A percentile compares a stretch with the other conserved stretches of the same genome.
phyloP scores from a whole-genome alignment of 2,888 invertebrate genomes.

The Syrphus vitripennis region DNA sequence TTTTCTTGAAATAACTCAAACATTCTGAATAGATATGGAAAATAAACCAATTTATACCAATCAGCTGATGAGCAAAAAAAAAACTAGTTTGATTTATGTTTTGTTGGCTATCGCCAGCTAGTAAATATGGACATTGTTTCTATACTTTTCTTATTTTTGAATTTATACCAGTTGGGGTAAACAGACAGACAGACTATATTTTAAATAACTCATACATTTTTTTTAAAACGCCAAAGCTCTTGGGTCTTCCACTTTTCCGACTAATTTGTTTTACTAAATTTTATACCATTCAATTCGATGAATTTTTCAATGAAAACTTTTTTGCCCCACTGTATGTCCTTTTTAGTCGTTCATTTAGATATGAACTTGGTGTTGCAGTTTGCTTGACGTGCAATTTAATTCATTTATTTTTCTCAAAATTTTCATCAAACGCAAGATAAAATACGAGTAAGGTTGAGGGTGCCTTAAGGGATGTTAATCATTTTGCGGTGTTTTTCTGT shows the following conservation, averaged over 20 bases:
- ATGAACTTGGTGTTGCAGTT: constrained; percentile 41
- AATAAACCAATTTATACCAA: background rate
- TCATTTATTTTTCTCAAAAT: background rate
- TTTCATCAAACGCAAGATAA: background rate
- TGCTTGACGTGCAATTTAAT: constrained; percentile 22
- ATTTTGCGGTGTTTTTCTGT: constrained; percentile 33
- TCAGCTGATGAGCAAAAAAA: background rate
- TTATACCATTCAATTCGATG: no score
- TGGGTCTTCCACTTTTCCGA: no score
- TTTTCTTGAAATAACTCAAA: no score
- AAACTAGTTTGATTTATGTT: background rate
- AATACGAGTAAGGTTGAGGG: background rate
- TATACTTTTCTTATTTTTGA: no score
- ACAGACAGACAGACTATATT: no score
- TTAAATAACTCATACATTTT: no score
- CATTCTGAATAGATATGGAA: background rate
- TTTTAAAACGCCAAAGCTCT: no score
- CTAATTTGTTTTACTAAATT: no score
- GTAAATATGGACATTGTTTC: no score
- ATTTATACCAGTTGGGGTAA: no score
- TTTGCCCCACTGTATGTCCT: background rate
- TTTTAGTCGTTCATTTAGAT: background rate
- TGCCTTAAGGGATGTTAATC: constrained; percentile 27
- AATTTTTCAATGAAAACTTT: background rate
- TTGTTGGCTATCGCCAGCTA: no score